Evolutionary conservation across 92 coral and sea anemone species (phyloP), one percentile per base, ranked within the genome.

Genomic region (Epizoanthus illoricatus): DNA sequence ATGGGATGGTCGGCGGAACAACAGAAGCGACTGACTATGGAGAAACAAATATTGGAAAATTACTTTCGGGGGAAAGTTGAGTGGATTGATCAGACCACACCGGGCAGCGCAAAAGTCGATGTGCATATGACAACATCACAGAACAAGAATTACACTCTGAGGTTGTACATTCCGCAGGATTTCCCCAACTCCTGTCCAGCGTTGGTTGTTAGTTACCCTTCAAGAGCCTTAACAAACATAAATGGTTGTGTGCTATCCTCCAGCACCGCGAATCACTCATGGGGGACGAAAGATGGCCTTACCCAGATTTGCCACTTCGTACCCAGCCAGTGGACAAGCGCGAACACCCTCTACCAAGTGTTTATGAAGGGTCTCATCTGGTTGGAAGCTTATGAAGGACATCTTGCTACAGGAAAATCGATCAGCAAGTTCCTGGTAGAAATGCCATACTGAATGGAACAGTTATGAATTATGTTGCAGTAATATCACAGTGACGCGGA

Each of bases 321-420:
- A 19, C 83, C 90, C 4, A 13, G 42, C 21, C 84, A 42, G 2
- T 94, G 98, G 92, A 87, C 91, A 1, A 80, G 75, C 61, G 89
- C 88, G 56, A 85, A 86, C 79, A 87, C 95, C 43, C 64, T 94
- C 3, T 91, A 94, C 63, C 95, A 94, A 66, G 92, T 94, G 21
- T 73, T 88, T 65, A 87, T 94, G 94, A 94, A 94, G 76, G 92
- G 94, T 15, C 69, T 87, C 19, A 39, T 89, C 60, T 94, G 98
- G 98, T 79, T 94, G 71, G 98, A 94, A 71, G 98, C 92, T 15
- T 94, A 91, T 57, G 96, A 92, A 63, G 88, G 75, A 11, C 93
- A 90, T 85, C 87, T 87, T 7, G 88, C 76, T 40, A 85, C 98
- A 28, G 95, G 94, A 33, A 80, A 91, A 10, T 43, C 85, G 2